Conservation (phyloP, 1,140 invertebrate species). For the Drosophila kohkoa region DNA sequence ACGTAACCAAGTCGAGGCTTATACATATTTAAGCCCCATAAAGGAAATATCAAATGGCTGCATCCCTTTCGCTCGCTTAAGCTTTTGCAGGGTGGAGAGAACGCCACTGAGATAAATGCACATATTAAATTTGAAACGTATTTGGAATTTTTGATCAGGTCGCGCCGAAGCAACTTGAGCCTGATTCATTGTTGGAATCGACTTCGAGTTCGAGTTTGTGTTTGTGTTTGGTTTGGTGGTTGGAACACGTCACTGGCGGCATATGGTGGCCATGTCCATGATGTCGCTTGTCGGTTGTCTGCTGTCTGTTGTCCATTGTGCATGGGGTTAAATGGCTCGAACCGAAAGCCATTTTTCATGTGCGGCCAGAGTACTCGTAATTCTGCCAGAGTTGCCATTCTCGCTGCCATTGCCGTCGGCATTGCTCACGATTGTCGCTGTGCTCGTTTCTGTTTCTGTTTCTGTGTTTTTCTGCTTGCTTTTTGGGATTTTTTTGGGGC, state of each 20-base stretch:
- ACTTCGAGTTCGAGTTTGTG: background rate
- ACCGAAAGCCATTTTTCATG: conserved; percentile 58
- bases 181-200: conserved; percentile 15
- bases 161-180: conserved; percentile 20
- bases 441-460: conserved; percentile 20
- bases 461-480: background rate
- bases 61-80: conserved; percentile 36
- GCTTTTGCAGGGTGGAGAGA: background rate
- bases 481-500: background rate
- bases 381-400: conserved; percentile 44
- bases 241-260: conserved; percentile 23
- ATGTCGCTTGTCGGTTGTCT: background rate
- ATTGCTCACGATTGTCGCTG: conserved; percentile 29
- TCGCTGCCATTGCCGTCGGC: conserved; percentile 20
- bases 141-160: conserved; percentile 81
- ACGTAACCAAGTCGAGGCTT: conserved; percentile 70
- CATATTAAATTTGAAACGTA: conserved; percentile 84
- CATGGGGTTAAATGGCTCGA: conserved; percentile 53
- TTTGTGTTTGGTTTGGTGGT: conserved; percentile 14
- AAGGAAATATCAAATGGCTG: conserved; percentile 73
- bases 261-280: conserved; percentile 37
- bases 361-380: conserved; percentile 9
- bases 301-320: background rate
- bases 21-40: conserved; percentile 83
- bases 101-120: conserved; percentile 68